phyloP scores from a whole-genome alignment of 2,797 vertebrate genomes.

The Acestrorhynchus altus region DNA sequence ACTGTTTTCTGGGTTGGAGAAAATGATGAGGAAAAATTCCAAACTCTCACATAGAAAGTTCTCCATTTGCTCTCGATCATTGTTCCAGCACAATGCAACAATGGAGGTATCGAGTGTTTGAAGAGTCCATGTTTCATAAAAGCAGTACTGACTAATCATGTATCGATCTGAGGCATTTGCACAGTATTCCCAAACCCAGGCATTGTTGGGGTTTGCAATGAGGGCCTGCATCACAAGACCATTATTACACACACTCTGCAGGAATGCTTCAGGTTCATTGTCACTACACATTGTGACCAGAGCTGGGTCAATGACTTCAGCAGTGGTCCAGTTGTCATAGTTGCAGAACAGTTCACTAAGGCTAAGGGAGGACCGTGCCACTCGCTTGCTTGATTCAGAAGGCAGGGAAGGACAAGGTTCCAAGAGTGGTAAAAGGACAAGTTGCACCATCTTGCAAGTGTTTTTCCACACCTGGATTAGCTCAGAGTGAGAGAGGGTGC shows the following conservation, averaged over 20 bases:
- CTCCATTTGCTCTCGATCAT: slow-evolving; percentile 68
- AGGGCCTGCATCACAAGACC: slow-evolving; percentile 66
- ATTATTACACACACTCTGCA: slow-evolving; percentile 71
- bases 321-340: slow-evolving; percentile 73
- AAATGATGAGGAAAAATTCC: slow-evolving; percentile 71
- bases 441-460: slow-evolving; percentile 65
- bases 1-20: slow-evolving; percentile 68
- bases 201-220: slow-evolving; percentile 66
- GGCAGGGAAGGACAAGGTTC: slow-evolving; percentile 47
- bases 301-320: slow-evolving; percentile 59
- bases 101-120: slow-evolving; percentile 60
- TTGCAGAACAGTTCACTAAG: slow-evolving; percentile 74
- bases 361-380: slow-evolving; percentile 66
- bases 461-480: slow-evolving; percentile 72
- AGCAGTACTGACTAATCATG: slow-evolving; percentile 71
- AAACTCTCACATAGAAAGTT: slow-evolving; percentile 70
- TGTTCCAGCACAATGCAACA: slow-evolving; percentile 74
- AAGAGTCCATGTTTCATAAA: slow-evolving; percentile 72
- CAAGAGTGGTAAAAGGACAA: slow-evolving; percentile 62
- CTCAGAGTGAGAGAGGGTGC: slow-evolving; percentile 62
- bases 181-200: slow-evolving; percentile 78
- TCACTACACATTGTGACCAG: slow-evolving; percentile 77
- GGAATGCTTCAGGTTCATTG: slow-evolving; percentile 70
- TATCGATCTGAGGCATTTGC: slow-evolving; percentile 61
- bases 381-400: slow-evolving; percentile 34